Evolutionary conservation across 2,113 vertebrate species (phyloP), one percentile per base, ranked within the genome.

Genomic region (Melospiza melodia): DNA sequence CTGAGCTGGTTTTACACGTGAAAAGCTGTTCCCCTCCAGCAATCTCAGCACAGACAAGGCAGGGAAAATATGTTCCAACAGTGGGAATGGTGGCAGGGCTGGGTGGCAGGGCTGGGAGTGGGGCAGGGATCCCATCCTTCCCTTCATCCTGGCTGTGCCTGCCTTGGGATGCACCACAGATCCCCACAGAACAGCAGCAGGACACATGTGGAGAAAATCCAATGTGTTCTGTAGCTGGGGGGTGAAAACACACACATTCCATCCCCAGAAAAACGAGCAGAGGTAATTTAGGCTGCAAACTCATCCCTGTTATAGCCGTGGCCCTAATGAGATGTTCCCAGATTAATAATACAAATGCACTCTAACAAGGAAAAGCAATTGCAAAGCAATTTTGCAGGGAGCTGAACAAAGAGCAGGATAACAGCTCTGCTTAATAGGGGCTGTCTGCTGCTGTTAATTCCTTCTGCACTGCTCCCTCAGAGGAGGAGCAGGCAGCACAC

Each of bases 1-100:
- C 90, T 0, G 7, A 78, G 92, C 59, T 79, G 57, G 54, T 81
- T 91, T 82, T 75, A 75, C 84, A 79, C 16, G 6, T 37, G 83
- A 41, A 58, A 91, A 90, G 88, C 72, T 90, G 82, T 4, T 88
- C 73, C 90, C 75, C 55, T 93, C 72, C 68, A 84, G 83, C 86
- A 69, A 16, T 35, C 78, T 31, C 76, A 28, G 37, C 5, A 10
- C 48, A 55, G 55, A 33, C 18, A 19, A 84, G 68, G 65, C 73
- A 88, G 82, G 5, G 48, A 71, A 81, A 94, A 90, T 43, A 84
- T 84, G 74, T 81, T 81, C 84, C n/a, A 76, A 5, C 22, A 31
- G 43, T 12, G 43, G 52, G 81, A 71, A 89, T 7, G 0, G 2
- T 8, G 80, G 49, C 0, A 4, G 24, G 66, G 30, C n/a, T 2